Evolutionary conservation across 2,797 vertebrate genomes (phyloP), one percentile per base, ranked within the genome.

Genomic region (Silurus aristotelis): DNA sequence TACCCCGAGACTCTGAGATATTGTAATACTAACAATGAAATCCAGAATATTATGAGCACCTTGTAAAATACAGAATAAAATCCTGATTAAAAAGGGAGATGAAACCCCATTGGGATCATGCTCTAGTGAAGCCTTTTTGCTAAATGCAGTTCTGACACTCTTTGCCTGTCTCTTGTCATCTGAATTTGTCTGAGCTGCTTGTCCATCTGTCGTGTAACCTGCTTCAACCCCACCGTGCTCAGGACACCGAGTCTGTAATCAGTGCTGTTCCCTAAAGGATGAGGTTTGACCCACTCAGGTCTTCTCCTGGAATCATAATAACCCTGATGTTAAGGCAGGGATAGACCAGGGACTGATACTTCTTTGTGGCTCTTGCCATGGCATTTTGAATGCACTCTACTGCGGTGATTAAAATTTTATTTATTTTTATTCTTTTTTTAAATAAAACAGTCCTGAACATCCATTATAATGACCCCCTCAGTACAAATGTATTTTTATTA

Each of bases 121-220:
- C 38, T 61, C 52, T 31, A 48, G 55, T 64, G 13, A 72, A 61
- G 20, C 67, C 77, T 63, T 38, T 61, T 61, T 63, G 67, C 19
- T 66, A 85, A 66, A 81, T 20, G 22, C 60, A 75, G 78, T 38
- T 56, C 81, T 67, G 64, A 79, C 75, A 86, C 67, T 22, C 25
- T 7, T 52, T 61, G 38, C 61, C 56, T 56, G 73, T 56, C n/a
- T 71, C 75, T 58, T 52, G 43, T 72, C 75, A 58, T 83, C 20
- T 71, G 76, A 83, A 83, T 79, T 56, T 43, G 85, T 79, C 17
- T 12, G 48, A 83, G 75, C 58, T 80, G 75, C 67, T 78, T 58
- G 81, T 66, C 81, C 80, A 83, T 83, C 75, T 72, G 75, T 80
- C 31, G 70, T 8, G 4, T 61, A 73, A 70, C 60, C 60, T 64